These are phyloP conservation scores for Baccha elongata DNA, from an alignment of 2,888 invertebrate genomes.

Conservation along the genomic window DNA sequence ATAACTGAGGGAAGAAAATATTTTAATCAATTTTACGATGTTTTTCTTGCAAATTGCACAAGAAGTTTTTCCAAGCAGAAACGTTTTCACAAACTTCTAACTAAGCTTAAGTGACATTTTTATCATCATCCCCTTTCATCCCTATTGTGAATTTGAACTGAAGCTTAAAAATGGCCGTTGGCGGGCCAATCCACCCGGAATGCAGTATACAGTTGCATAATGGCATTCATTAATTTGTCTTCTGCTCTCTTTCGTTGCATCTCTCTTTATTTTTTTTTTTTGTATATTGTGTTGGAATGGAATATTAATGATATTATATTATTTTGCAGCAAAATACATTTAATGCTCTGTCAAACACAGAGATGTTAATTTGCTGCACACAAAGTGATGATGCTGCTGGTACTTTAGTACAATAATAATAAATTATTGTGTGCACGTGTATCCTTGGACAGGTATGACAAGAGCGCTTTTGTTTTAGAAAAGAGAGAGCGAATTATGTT, in stretches of 20 bases:
- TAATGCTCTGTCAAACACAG: conserved; percentile 62
- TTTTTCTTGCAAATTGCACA: conserved; percentile 4
- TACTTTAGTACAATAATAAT: conserved; percentile 22
- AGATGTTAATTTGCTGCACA: conserved; percentile 67
- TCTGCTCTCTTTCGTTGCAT: not conserved
- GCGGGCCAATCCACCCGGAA: not conserved
- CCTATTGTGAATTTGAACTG: not conserved
- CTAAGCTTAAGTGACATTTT: conserved; percentile 29
- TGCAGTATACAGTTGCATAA: conserved; percentile 25
- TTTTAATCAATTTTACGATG: conserved; percentile 41
- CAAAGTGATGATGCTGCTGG: conserved; percentile 21
- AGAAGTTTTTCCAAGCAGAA: not conserved
- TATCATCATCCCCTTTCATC: conserved; percentile 21
- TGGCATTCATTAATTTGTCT: conserved; percentile 37
- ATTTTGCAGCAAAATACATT: conserved; percentile 65
- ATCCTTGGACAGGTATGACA: conserved; percentile 46
- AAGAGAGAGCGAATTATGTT: conserved; percentile 25
- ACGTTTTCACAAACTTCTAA: conserved; percentile 8
- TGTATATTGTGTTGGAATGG: conserved; percentile 35
- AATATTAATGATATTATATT: conserved; percentile 61
- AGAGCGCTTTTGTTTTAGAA: conserved; percentile 48
- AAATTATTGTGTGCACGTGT: conserved; percentile 30
- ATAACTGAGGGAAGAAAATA: conserved; percentile 36
- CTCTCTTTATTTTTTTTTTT: conserved; percentile 14
- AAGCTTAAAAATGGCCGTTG: not conserved